Evolutionary conservation across 2,888 invertebrate species (phyloP).

Genomic region (Aleiodes testaceus): DNA sequence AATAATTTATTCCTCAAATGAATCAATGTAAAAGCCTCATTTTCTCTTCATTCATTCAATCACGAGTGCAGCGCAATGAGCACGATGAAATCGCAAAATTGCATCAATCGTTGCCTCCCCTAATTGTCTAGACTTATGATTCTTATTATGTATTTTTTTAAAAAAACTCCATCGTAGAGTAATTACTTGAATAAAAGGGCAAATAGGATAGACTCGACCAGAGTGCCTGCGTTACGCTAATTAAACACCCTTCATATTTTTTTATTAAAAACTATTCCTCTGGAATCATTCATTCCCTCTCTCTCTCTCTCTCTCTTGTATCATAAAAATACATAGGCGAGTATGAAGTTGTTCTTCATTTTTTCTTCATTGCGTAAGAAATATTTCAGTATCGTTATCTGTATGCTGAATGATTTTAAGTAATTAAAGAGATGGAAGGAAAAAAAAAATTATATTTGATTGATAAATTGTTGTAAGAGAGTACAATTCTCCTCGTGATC

Average conservation of each 20-base stretch:
- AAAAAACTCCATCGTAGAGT: constrained; percentile 8
- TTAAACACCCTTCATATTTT: constrained; percentile 49
- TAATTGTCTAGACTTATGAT: constrained; percentile 18
- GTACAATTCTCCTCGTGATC: constrained; percentile 12
- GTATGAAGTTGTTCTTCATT: neutral
- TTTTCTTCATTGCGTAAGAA: neutral
- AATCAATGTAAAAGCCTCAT: no score
- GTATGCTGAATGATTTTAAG: neutral
- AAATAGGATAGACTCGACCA: constrained; percentile 37
- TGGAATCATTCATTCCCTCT: constrained; percentile 14
- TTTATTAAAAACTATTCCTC: constrained; percentile 34
- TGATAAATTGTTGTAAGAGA: constrained; percentile 15
- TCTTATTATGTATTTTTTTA: neutral
- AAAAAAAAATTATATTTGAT: constrained; percentile 6
- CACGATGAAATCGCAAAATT: constrained; percentile 7
- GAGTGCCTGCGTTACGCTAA: constrained; percentile 48
- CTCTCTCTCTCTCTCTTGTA: no score
- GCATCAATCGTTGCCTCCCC: neutral
- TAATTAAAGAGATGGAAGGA: neutral
- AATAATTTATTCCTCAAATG: no score
- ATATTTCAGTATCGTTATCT: constrained; percentile 18
- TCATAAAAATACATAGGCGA: neutral
- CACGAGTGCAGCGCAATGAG: no score
- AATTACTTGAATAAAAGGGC: constrained; percentile 29
- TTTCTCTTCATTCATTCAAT: neutral